phyloP scores from a whole-genome alignment of 2,113 vertebrate genomes.

The Alectura lathami region DNA sequence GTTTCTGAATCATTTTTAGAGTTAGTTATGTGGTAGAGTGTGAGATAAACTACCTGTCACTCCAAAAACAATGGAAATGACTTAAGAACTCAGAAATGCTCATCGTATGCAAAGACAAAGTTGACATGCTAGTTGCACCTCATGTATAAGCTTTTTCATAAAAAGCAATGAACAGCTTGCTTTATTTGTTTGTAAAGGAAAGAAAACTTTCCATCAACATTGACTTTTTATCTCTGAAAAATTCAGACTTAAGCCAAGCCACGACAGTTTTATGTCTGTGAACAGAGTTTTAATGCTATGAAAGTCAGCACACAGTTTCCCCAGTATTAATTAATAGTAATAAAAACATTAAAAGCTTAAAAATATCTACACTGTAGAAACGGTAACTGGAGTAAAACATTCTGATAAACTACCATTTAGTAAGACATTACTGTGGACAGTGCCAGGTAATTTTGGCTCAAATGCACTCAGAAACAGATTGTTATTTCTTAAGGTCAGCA shows the following conservation, averaged over 20 bases:
- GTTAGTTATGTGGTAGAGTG: not conserved
- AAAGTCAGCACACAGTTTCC: not conserved
- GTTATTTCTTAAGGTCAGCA: not conserved
- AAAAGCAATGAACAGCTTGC: not conserved
- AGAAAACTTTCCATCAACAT: not conserved
- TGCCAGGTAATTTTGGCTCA: not conserved
- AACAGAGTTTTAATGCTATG: not conserved
- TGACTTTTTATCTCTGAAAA: not conserved
- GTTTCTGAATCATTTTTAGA: not conserved
- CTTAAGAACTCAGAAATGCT: constrained; percentile 26
- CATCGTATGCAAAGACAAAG: not conserved
- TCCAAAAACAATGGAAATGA: constrained; percentile 14
- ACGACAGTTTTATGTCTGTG: not conserved
- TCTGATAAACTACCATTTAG: not conserved
- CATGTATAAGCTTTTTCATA: not conserved
- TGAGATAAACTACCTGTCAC: constrained; percentile 27
- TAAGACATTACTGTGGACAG: not conserved
- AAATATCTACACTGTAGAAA: not conserved
- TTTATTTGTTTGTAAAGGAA: not conserved
- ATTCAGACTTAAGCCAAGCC: not conserved
- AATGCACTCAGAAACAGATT: not conserved
- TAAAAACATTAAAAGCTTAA: not conserved
- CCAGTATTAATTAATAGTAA: not conserved
- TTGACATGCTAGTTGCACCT: not conserved
- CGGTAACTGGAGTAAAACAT: not conserved